Conservation (phyloP, 1,140 invertebrate genomes). For the Halyomorpha halys region DNA sequence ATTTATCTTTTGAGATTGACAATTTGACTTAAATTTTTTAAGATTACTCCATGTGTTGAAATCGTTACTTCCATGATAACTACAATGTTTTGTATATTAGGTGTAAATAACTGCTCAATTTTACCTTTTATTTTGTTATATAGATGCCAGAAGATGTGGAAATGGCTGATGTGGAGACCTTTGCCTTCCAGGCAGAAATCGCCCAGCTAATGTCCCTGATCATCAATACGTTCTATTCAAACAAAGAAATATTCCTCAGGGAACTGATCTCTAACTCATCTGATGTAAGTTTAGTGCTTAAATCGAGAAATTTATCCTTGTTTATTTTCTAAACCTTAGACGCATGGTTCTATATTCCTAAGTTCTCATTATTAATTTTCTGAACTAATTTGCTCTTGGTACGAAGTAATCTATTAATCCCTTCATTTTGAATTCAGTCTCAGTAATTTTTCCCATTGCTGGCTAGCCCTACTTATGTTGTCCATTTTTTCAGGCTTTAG, state of each 20-base stretch:
- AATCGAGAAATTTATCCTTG: not conserved
- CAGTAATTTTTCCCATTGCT: too few species aligned
- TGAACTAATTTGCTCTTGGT: too few species aligned
- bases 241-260: conserved; percentile 98
- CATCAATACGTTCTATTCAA: conserved; percentile 99
- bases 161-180: conserved; percentile 44
- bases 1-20: not conserved
- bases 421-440: too few species aligned
- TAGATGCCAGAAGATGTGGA: conserved; percentile 48
- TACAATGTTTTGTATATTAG: too few species aligned
- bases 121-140: conserved; percentile 21
- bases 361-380: too few species aligned
- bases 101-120: too few species aligned
- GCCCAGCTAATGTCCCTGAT: conserved; percentile 83
- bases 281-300: conserved; percentile 46
- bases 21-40: not conserved
- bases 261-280: conserved; percentile 85
- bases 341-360: too few species aligned
- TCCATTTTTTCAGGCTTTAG: conserved; percentile 39
- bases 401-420: too few species aligned
- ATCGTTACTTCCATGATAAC: not conserved
- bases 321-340: too few species aligned
- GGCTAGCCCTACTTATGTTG: too few species aligned
- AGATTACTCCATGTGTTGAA: not conserved
- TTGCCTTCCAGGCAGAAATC: conserved; percentile 75